Conservation (phyloP, 2,888 invertebrate genomes). For the Drosophila buzzatii region DNA sequence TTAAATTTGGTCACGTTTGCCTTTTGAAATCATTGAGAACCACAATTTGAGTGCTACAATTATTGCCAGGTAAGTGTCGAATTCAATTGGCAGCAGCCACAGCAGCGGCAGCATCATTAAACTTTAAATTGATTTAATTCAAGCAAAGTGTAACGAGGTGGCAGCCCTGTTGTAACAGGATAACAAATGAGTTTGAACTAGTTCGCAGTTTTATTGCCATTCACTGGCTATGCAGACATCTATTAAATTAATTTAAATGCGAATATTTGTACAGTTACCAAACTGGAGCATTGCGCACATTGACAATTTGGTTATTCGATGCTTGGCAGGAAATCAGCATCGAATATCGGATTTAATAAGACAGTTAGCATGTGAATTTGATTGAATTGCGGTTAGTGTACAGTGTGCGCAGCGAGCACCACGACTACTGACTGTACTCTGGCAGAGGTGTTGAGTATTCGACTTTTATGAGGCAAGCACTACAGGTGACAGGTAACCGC, state of each 20-base stretch:
- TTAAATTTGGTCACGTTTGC: constrained; percentile 52
- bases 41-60: constrained; percentile 34
- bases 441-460: constrained; percentile 26
- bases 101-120: constrained; percentile 9
- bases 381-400: constrained; percentile 49
- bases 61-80: constrained; percentile 57
- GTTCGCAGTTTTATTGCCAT: background rate
- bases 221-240: background rate
- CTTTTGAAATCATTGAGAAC: constrained; percentile 40
- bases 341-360: constrained; percentile 56
- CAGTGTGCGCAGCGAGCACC: background rate
- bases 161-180: constrained; percentile 13
- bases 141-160: background rate
- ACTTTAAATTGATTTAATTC: constrained; percentile 18
- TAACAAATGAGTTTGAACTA: constrained; percentile 1
- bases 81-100: constrained; percentile 12
- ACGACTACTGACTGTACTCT: constrained; percentile 15
- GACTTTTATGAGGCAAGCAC: constrained; percentile 26
- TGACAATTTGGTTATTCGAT: constrained; percentile 60
- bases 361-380: constrained; percentile 38
- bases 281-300: constrained; percentile 29
- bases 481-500: constrained; percentile 34
- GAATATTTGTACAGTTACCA: constrained; percentile 10
- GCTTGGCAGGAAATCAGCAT: constrained; percentile 62
- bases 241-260: constrained; percentile 1